These are phyloP conservation scores for Theocolax elegans DNA, from an alignment of 1,140 invertebrate species.

Conservation along the genomic window DNA sequence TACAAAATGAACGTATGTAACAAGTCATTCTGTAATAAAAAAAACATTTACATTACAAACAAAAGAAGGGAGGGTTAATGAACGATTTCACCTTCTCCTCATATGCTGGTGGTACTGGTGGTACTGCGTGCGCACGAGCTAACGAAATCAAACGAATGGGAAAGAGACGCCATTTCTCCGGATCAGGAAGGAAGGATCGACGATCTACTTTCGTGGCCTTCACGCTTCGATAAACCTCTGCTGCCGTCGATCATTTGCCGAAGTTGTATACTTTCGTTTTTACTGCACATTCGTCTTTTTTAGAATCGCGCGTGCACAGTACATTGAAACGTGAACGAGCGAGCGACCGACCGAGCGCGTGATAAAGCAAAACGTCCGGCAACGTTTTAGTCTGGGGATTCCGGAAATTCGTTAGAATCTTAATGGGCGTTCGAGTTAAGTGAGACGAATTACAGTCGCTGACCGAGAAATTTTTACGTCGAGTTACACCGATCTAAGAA, in stretches of 20 bases:
- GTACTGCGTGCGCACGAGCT: background rate
- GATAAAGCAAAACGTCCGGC: too few relatives aligned
- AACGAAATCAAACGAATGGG: conserved; percentile 4
- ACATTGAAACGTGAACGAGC: background rate
- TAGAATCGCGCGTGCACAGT: background rate
- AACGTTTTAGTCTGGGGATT: conserved; percentile 1
- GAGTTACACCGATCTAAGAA: background rate
- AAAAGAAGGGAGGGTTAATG: conserved; percentile 9
- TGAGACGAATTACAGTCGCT: conserved; percentile 25
- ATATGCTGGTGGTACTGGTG: conserved; percentile 33
- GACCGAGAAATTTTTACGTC: conserved; percentile 25
- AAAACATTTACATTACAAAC: conserved; percentile 2
- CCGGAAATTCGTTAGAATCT: conserved; percentile 32
- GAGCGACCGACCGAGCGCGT: too few relatives aligned
- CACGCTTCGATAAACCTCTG: conserved; percentile 42
- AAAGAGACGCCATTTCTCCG: conserved; percentile 55
- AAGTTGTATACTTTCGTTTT: conserved; percentile 54
- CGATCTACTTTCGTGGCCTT: conserved; percentile 60
- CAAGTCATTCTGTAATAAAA: conserved; percentile 26
- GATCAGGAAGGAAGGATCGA: conserved; percentile 55
- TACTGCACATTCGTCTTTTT: conserved; percentile 30
- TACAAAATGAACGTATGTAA: conserved; percentile 21
- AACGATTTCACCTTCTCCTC: conserved; percentile 45
- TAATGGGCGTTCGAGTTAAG: background rate
- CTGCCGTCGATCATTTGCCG: background rate